Evolutionary conservation across 2,113 vertebrate species (phyloP), one percentile per base, ranked within the genome.

Genomic region (Bettongia penicillata): DNA sequence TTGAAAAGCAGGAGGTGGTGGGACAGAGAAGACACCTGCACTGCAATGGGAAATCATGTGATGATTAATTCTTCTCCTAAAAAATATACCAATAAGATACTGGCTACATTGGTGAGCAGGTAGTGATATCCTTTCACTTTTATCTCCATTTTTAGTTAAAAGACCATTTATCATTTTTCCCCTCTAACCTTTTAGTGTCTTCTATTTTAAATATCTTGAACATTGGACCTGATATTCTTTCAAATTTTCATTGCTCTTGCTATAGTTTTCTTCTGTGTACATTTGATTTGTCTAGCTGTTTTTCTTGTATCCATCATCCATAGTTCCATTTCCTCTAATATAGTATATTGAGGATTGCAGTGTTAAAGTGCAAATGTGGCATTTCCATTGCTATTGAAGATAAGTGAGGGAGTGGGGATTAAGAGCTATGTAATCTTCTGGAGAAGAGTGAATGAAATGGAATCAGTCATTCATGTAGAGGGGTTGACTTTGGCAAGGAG

Each of bases 81-180:
- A n/a, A 14, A 68, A 1, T 14, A 68, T 37, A 68, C 12, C 31
- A 68, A 68, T 68, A 68, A 31, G 11, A n/a, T 16, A 3, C 16
- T 68, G 37, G 11, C 16, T 31, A n/a, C 37, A n/a, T 5, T 11
- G 31, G 31, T 37, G 12, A 68, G 31, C 1, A 37, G 37, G 37
- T 68, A 37, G 3, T 68, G 31, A 14, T 37, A 26, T 37, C 31
- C 28, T 0, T 12, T 68, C 61, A 68, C 16, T 68, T 68, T 68
- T 37, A 14, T 7, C 12, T 68, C 3, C 61, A 5, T 26, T 90
- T 94, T 50, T 50, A 19, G 0, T 90, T 96, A 92, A 93, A 53
- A 90, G 91, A 91, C 8, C 48, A 95, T 94, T 68, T 31, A 26
- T 93, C 84, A 92, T 92, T 93, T 95, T 9, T 57, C 94, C 14